phyloP scores from a whole-genome alignment of 2,888 invertebrate genomes.

The Drosophila affinis region DNA sequence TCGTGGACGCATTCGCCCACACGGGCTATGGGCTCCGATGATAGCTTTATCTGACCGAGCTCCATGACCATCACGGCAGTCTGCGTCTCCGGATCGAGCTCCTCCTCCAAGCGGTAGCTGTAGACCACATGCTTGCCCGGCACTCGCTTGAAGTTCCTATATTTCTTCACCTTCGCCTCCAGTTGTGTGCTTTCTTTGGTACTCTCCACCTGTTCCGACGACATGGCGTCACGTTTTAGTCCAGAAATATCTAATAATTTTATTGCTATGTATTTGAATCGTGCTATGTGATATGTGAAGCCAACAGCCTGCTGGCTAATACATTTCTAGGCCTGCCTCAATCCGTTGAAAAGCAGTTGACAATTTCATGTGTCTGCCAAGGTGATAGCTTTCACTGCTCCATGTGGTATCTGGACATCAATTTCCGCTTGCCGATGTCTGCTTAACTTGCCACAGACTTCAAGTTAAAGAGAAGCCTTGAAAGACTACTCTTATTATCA shows the following conservation, averaged over 20 bases:
- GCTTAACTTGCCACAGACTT: background rate
- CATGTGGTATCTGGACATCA: background rate
- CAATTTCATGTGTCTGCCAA: background rate
- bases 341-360: background rate
- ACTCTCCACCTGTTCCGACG: too few species aligned
- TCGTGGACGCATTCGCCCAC: background rate
- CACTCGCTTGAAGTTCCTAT: background rate
- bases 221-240: too few species aligned
- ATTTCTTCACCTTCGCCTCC: too few species aligned
- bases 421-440: background rate
- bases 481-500: background rate
- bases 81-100: background rate
- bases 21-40: background rate
- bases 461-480: background rate
- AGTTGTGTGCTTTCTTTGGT: too few species aligned
- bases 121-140: background rate
- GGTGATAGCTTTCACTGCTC: background rate
- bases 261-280: too few species aligned
- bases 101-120: background rate
- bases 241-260: too few species aligned
- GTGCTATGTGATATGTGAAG: too few species aligned
- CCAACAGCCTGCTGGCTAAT: too few species aligned
- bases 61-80: background rate
- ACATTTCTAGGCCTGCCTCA: too few species aligned
- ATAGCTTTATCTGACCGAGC: background rate